Base-by-base conservation (phyloP, 2,888 invertebrate species). In the Catocala fraxini region DNA sequence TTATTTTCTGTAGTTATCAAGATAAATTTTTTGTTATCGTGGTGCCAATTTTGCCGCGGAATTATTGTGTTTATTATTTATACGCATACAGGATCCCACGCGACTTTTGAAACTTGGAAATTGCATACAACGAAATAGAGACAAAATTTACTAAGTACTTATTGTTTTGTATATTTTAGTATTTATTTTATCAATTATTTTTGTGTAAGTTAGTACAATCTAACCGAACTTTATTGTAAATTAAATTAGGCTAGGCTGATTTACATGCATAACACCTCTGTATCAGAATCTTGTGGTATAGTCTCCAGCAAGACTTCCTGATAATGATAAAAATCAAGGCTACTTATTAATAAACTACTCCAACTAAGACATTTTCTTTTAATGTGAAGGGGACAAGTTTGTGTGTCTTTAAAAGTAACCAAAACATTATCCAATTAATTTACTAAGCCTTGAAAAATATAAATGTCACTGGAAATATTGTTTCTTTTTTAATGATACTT, bases 361-460 rank as follows among this genome's bases (percentile, higher is more conserved):
- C 34, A 57, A 64, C 58, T 57, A 64, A 59, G n/a, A 62, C 61
- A 72, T 64, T 75, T 64, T 76, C 46, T 63, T 70, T 59, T 33
- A 66, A 25, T 69, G 70, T 75, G 69, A 78, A 75, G 63, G 73
- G 70, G 39, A 46, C 62, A 62, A 55, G 63, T 43, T 63, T 42
- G 53, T 60, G 45, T 63, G 41, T 45, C 61, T 56, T 60, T 52
- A 65, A 61, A 70, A 71, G 48, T 56, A 25, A 25, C 25, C 25
- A 25, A 25, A 25, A 25, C 25, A 25, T 25, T 25, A 25, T 25
- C 1, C 25, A 25, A 25, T 25, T 25, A 1, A 25, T 25, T 25
- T 25, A 25, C 25, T 25, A 25, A 25, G 25, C 25, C 25, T 25
- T 25, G 25, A 3, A 25, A 25, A 25, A 25, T 25, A 25, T 25